Conservation (phyloP, 2,797 vertebrate genomes). For the Rhinoraja longicauda region DNA sequence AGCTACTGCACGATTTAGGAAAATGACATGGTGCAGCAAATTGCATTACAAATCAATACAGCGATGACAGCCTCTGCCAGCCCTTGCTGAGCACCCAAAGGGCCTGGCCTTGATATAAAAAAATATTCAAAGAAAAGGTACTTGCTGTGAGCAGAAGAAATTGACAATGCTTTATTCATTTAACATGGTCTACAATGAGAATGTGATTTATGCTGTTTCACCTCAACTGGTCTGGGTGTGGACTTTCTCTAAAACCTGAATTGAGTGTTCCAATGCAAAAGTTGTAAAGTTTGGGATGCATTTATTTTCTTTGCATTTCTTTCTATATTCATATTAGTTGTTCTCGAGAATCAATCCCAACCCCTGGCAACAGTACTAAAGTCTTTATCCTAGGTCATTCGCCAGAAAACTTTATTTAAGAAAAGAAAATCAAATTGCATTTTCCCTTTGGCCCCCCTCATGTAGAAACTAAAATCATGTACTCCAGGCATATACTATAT, state of each 20-base stretch:
- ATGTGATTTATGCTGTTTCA: background rate
- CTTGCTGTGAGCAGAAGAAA: background rate
- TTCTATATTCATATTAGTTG: background rate
- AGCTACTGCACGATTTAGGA: constrained; percentile 46
- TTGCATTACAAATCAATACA: constrained; percentile 43
- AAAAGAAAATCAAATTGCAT: background rate
- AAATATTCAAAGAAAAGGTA: constrained; percentile 16
- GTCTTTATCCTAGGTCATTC: background rate
- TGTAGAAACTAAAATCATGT: background rate
- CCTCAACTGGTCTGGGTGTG: background rate
- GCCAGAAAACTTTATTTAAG: background rate
- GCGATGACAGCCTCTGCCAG: background rate
- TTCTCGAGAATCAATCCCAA: background rate
- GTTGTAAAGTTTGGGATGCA: background rate
- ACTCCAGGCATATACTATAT: background rate
- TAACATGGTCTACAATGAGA: background rate
- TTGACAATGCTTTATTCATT: background rate
- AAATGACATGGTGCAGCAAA: constrained; percentile 37
- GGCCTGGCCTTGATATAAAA: constrained; percentile 30
- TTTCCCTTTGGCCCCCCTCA: background rate
- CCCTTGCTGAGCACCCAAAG: constrained; percentile 35
- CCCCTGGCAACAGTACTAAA: background rate
- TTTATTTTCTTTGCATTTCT: background rate
- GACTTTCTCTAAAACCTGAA: background rate
- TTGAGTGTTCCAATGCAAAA: background rate